These are phyloP conservation scores for Atlantisia rogersi DNA, from an alignment of 2,113 vertebrate genomes.

Conservation along the genomic window DNA sequence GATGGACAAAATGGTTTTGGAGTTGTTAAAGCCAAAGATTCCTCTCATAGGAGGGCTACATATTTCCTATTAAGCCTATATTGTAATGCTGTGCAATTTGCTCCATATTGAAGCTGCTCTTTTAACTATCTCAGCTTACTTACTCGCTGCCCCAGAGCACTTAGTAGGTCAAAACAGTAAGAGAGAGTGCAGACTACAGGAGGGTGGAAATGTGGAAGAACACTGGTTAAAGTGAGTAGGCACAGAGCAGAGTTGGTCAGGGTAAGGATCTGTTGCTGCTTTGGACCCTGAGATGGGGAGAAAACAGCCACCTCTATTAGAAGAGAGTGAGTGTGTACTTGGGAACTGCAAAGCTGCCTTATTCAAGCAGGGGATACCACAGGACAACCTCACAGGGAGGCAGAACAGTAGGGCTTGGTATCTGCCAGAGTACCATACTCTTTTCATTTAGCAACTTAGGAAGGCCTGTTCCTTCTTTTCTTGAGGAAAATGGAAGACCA, in stretches of 20 bases:
- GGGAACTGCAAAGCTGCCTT: background rate
- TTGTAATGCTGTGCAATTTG: background rate
- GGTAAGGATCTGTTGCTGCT: background rate
- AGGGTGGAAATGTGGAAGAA: background rate
- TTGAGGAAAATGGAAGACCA: background rate
- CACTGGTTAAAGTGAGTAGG: background rate
- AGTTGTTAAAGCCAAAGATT: slow-evolving; percentile 59
- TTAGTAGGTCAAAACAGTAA: background rate
- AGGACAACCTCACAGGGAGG: background rate
- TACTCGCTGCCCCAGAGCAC: background rate
- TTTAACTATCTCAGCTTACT: background rate
- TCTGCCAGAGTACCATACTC: background rate
- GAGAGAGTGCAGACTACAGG: background rate
- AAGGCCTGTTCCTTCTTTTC: background rate
- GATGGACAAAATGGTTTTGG: background rate
- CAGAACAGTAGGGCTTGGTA: background rate
- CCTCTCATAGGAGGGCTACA: background rate
- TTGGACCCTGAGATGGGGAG: background rate
- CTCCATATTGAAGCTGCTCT: background rate
- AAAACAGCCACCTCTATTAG: background rate
- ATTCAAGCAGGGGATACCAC: background rate
- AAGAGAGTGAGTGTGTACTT: fast-evolving
- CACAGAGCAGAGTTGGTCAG: background rate
- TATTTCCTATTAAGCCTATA: background rate
- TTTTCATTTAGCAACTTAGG: background rate